These are phyloP conservation scores for Hyles euphorbiae DNA, from an alignment of 1,140 invertebrate species.

Conservation along the genomic window DNA sequence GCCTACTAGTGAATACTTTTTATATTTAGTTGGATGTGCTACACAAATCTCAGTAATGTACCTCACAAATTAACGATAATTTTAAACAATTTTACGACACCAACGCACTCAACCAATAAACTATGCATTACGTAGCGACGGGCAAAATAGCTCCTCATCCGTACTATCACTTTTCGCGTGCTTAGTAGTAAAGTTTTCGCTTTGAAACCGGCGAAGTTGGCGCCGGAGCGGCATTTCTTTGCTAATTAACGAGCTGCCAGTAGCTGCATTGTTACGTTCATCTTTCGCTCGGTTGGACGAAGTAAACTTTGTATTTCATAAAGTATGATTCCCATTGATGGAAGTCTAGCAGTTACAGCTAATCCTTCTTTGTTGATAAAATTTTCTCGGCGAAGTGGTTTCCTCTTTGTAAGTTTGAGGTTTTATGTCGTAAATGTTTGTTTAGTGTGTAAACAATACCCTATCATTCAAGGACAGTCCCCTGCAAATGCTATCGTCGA, in stretches of 20 bases:
- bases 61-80: too few species aligned
- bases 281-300: conserved; percentile 15
- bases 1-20: too few species aligned
- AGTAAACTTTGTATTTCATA: conserved; percentile 23
- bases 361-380: too few species aligned
- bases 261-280: conserved; percentile 22
- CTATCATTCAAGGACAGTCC: too few species aligned
- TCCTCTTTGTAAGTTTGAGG: too few species aligned
- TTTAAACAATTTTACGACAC: too few species aligned
- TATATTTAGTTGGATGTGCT: too few species aligned
- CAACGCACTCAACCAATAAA: conserved; percentile 11
- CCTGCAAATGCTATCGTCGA: too few species aligned
- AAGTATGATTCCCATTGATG: conserved; percentile 7
- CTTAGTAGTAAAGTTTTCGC: conserved; percentile 26
- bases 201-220: conserved; percentile 18
- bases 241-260: conserved; percentile 21
- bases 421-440: too few species aligned
- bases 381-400: too few species aligned
- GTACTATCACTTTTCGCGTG: conserved; percentile 23
- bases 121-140: conserved; percentile 15
- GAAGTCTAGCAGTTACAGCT: conserved; percentile 1
- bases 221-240: conserved; percentile 20
- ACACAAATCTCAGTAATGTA: too few species aligned
- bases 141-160: conserved; percentile 15
- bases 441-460: too few species aligned